Base-by-base conservation (phyloP, 2,797 vertebrate species). In the Arremon brunneinucha region DNA sequence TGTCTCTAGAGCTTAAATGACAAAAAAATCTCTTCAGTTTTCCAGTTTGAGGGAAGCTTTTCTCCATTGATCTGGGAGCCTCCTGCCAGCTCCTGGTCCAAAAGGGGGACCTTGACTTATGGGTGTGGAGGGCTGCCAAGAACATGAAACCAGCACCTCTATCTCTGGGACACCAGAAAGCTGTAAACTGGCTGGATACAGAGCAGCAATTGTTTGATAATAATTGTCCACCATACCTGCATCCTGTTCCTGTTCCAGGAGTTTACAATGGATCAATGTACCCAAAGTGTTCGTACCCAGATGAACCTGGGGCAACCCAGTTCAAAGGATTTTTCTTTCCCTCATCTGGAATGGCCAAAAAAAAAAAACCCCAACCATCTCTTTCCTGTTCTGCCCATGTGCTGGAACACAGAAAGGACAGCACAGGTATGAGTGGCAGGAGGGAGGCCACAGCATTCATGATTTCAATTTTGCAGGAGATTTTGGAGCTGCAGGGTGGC, bases 241-340 rank as follows among this genome's bases (percentile, higher is more conserved):
- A 95, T 96, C 96, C 95, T 96, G 95, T 96, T 97, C 95, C 94
- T 94, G 95, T 96, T 96, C 95, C 95, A 95, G 81, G 28, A 94
- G 85, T 71, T 93, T 72, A 96, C 95, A 96, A 96, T 96, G 80
- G 80, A 89, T 93, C 94, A 90, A 77, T 82, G 94, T 91, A 90
- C 89, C 67, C 68, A 11, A 76, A 91, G 63, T 63, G 72, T 94
- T 96, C 87, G 35, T 63, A 76, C 15, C 28, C 89, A 95, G 41
- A 87, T 37, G 77, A 94, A 86, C 85, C 80, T 84, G 67, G 35
- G 81, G 70, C 15, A 4, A 62, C 62, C 75, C 16, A 19, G 46
- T 71, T 91, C 44, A 91, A 90, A 77, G 91, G 59, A 70, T 34
- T n/a, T 65, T 90, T 82, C 52, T 82, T 72, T 28, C 67, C 44